Conservation (phyloP, 2,888 invertebrate species). For the Dyspetes luteomarginatus region DNA sequence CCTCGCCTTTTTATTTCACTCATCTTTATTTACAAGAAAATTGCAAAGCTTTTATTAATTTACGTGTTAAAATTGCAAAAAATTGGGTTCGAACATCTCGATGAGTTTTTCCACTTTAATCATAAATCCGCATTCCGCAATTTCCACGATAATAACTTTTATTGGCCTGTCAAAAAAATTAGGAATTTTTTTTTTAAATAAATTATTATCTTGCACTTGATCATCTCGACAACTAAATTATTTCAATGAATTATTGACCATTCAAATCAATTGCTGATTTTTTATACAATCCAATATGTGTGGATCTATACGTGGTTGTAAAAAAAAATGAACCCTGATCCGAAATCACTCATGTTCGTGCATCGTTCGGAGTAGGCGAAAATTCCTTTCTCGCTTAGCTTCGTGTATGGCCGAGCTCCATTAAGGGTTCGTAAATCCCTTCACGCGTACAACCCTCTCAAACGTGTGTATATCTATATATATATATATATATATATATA, state of each 20-base stretch:
- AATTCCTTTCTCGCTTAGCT: slow-evolving; percentile 35
- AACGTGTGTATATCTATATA: slow-evolving; percentile 15
- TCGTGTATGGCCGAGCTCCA: slow-evolving; percentile 70
- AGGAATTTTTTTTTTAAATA: neutral
- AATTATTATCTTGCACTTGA: too few species aligned
- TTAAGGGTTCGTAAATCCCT: slow-evolving; percentile 81
- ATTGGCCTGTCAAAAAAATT: too few species aligned
- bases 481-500: neutral
- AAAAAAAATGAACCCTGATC: slow-evolving; percentile 63
- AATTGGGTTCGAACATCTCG: too few species aligned
- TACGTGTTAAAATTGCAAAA: neutral
- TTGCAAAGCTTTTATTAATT: slow-evolving; percentile 1
- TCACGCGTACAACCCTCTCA: slow-evolving; percentile 59
- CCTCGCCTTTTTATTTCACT: too few species aligned
- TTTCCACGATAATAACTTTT: too few species aligned
- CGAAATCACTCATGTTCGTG: slow-evolving; percentile 53
- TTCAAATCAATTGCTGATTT: neutral
- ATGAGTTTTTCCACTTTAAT: too few species aligned
- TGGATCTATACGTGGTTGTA: slow-evolving; percentile 70
- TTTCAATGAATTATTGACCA: neutral
- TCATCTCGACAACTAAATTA: too few species aligned
- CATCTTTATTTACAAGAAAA: neutral
- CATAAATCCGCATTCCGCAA: too few species aligned
- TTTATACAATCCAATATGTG: neutral
- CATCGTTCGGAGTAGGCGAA: neutral